Evolutionary conservation across 2,888 invertebrate species (phyloP), one percentile per base, ranked within the genome.

Genomic region (Ennomos quercinarius): DNA sequence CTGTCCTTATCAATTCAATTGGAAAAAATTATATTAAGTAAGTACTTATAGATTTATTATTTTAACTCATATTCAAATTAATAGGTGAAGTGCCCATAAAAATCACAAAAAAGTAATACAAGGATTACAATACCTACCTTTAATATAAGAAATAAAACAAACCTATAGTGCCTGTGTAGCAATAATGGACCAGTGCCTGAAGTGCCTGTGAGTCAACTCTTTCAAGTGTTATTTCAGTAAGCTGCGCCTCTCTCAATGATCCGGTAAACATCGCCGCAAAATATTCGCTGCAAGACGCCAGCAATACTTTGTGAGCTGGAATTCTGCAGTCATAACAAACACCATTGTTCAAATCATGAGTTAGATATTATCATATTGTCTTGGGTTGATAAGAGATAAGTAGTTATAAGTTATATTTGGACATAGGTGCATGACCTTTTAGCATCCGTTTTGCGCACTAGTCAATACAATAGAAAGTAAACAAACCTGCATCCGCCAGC

Each of bases 241-340:
- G 95, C 64, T 94, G 95, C 8, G 97, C 95, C 90, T 99, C 98
- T 68, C 96, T 93, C 64, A 99, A 90, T 57, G 96, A 96, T 57
- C 96, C 97, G 34, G 97, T 98, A 82, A 99, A 99, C 98, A 99
- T 99, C 43, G 98, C 98, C 44, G 97, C 96, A 92, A 99, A 99
- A 86, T 99, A 99, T 86, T 98, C 98, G 72, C 98, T 98, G 59
- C 97, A 97, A 43, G 98, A 97, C 72, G 97, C 96, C 67, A 99
- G 93, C 52, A 99, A 97, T 68, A 99, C 92, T 77, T 98, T 96
- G 89, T 98, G 97, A 35, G 97, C 97, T 65, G 96, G 94, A 74
- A 97, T 95, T 73, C 95, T 94, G 76, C 54, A 58, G 53, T 41
- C 52, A 47, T 47, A 63, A 54, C 9, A 17, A 39, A 57, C 6